Base-by-base conservation (phyloP, 2,888 invertebrate genomes). In the Sthenelais limicola region DNA sequence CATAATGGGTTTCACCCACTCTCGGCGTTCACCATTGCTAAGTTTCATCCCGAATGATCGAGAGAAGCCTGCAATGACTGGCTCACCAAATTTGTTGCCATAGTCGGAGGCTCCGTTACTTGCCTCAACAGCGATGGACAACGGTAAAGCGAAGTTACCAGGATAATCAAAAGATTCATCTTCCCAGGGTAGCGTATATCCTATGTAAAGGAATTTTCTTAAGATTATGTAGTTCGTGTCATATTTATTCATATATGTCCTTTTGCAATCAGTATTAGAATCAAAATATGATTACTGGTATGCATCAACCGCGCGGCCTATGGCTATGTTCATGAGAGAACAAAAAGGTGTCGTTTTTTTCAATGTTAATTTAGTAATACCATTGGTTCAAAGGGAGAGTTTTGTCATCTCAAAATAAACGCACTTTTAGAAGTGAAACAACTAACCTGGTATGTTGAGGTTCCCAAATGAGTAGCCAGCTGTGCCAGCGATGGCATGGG, bases 71-170 rank as follows among this genome's bases (percentile, higher is more conserved):
- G 91, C 89, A 77, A 98, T 91, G 0, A 98, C 91, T 0, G 98
- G 98, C 87, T 99, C 98, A 0, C 98, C 98, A 89, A 98, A 99
- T 89, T 99, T 98, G 88, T 99, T 99, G 7, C 98, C 98, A 88
- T 98, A 99, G 87, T 99, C 98, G 0, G 97, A 97, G 2, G 98
- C 98, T 0, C 98, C 98, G 86, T 98, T 96, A 86, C 96, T 97
- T 0, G 98, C 98, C 88, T 98, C 96, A 33, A 99, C 92, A 26
- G 96, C 92, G 54, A 98, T 93, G 86, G 96, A 93, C 18, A 95
- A 88, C 0, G 98, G 96, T 0, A 91, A 90, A 0, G 98, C 97
- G 89, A 99, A 95, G 80, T 97, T 96, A 47, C 88, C 89, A 0
- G 98, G 97, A 88, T 98, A 98, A 5, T 78, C 68, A 82, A 91